Evolutionary conservation across 2,113 vertebrate species (phyloP), one percentile per base, ranked within the genome.

Genomic region (Lampris megalopsis): DNA sequence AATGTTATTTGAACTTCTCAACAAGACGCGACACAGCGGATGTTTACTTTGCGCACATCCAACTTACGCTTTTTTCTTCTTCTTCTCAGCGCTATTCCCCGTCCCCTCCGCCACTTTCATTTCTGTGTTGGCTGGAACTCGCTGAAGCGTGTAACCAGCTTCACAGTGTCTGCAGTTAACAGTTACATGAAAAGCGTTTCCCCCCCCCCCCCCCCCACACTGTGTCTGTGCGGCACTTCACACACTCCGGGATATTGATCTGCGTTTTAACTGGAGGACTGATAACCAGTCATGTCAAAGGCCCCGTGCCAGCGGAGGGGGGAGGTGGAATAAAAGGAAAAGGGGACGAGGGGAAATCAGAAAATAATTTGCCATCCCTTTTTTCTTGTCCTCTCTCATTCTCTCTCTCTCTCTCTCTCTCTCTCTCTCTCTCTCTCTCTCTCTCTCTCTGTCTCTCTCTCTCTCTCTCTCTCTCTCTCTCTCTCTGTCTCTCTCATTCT

Each of bases 321-420:
- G 61, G n/a, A 75, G n/a, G 9, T 53, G 2, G 58, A 66, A 9
- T 43, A 56, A 57, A 9, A 13, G n/a, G 48, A 79, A 81, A 73
- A 10, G 50, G 35, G 11, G 0, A 64, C 2, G 13, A 63, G 65
- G 53, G 65, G 38, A 79, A 86, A 76, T 75, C 61, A 74, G 80
- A 87, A 78, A 71, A 36, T 54, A 13, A 85, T 90, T 86, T 90
- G 71, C 68, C 48, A 64, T 45, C 45, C 42, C 63, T 40, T 8
- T 11, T 52, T 61, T 65, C 40, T 50, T 56, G 59, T 42, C 53
- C 73, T 82, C 56, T 62, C 65, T 58, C 36, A 59, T 5, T n/a
- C 41, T 66, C 69, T 75, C 79, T 49, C 45, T 48, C 41, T 61
- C 63, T 79, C 35, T 54, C 37, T 63, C 7, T 68, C n/a, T 50